Evolutionary conservation across 2,797 vertebrate genomes (phyloP).

Genomic region (Trematomus bernacchii): DNA sequence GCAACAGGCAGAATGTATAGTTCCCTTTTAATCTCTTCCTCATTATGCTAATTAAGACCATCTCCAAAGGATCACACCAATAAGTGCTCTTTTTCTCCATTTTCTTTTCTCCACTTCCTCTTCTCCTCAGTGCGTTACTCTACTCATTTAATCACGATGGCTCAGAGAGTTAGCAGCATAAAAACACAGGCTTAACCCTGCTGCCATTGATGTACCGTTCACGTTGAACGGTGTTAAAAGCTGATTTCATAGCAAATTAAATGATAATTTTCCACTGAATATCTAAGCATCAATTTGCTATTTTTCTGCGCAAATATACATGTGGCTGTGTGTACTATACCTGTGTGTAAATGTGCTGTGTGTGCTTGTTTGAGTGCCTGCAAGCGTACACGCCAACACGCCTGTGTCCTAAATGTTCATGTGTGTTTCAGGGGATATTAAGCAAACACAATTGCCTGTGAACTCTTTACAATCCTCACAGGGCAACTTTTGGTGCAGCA

Average conservation of each 20-base stretch:
- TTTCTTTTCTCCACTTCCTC: constrained; percentile 59
- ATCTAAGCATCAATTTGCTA: constrained; percentile 34
- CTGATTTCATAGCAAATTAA: constrained; percentile 70
- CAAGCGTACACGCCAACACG: background rate
- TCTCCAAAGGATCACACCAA: constrained; percentile 67
- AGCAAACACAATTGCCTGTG: constrained; percentile 22
- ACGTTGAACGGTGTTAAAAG: constrained; percentile 66
- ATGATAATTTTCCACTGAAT: constrained; percentile 63
- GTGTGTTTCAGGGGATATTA: constrained; percentile 32
- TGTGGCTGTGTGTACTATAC: constrained; percentile 7
- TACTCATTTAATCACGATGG: constrained; percentile 63
- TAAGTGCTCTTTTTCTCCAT: constrained; percentile 64
- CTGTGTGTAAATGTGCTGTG: constrained; percentile 16
- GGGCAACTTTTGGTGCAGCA: constrained; percentile 31
- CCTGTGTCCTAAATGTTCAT: constrained; percentile 21
- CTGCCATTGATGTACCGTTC: constrained; percentile 55
- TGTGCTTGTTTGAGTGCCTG: constrained; percentile 10
- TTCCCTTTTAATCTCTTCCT: constrained; percentile 59
- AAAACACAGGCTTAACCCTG: constrained; percentile 66
- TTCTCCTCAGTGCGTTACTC: constrained; percentile 40
- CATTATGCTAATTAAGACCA: constrained; percentile 75
- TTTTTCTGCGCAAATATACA: constrained; percentile 33
- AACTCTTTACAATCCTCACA: constrained; percentile 37
- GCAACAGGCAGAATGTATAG: constrained; percentile 54
- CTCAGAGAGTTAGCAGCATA: constrained; percentile 53